phyloP scores from a whole-genome alignment of 2,888 invertebrate species.

The Lepidochitona cinerea region DNA sequence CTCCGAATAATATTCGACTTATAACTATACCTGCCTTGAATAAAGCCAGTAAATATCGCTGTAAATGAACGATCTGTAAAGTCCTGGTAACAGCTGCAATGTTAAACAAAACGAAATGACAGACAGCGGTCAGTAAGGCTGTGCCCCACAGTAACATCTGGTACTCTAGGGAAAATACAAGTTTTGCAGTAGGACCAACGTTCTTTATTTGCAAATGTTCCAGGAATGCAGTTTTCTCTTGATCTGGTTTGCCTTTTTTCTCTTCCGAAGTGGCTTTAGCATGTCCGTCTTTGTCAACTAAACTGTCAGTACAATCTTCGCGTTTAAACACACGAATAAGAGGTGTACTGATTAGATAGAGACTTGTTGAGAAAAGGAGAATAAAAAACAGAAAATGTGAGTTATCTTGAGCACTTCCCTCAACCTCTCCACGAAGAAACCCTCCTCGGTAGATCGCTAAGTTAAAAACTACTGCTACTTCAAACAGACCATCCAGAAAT shows the following conservation, averaged over 20 bases:
- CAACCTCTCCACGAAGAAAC: background rate
- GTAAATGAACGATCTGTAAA: background rate
- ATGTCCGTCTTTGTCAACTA: background rate
- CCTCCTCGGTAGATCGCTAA: background rate
- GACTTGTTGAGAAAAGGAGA: background rate
- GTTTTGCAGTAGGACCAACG: background rate
- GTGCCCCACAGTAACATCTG: background rate
- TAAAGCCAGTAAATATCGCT: background rate
- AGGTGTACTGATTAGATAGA: background rate
- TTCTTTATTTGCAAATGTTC: background rate
- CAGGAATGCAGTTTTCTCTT: background rate
- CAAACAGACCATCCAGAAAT: background rate
- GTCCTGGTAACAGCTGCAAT: background rate
- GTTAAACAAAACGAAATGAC: background rate
- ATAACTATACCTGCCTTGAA: background rate
- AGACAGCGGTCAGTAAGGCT: background rate
- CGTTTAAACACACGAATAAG: background rate
- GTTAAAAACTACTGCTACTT: background rate
- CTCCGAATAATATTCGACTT: background rate
- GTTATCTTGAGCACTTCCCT: background rate
- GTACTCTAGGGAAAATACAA: background rate
- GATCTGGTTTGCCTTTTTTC: background rate
- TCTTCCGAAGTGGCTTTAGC: background rate
- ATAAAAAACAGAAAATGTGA: background rate
- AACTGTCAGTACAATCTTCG: background rate